phyloP scores from a whole-genome alignment of 1,140 invertebrate species.

The Heliconius himera region DNA sequence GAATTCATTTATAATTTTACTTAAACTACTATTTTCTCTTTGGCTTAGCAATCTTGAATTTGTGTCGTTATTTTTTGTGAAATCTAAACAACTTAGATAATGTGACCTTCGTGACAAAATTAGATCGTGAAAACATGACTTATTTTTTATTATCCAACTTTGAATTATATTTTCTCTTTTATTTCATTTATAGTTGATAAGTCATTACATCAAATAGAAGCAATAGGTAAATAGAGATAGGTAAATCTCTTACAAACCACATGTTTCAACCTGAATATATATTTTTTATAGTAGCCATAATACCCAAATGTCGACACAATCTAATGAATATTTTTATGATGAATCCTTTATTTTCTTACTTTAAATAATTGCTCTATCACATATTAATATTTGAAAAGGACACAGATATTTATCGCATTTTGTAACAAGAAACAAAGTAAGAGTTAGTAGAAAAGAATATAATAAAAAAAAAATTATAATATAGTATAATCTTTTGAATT shows the following conservation, averaged over 20 bases:
- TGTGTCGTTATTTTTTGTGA: not conserved
- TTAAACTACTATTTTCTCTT: slow-evolving; percentile 11
- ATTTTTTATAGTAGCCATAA: not conserved
- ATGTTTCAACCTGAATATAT: no score
- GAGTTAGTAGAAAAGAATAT: not conserved
- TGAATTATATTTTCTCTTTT: no score
- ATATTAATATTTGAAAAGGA: not conserved
- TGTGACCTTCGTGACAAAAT: not conserved
- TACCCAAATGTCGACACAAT: no score
- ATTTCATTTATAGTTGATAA: no score
- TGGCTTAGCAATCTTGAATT: not conserved
- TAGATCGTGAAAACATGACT: not conserved
- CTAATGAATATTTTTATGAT: not conserved
- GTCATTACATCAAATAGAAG: no score
- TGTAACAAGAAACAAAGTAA: no score
- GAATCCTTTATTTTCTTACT: not conserved
- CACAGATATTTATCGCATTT: no score
- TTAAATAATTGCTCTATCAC: not conserved
- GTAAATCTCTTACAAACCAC: no score
- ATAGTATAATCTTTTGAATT: no score
- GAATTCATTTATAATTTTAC: not conserved
- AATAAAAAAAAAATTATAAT: no score
- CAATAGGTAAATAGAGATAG: no score
- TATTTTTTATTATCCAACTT: not conserved
- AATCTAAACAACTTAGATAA: not conserved